Evolutionary conservation across 2,113 vertebrate genomes (phyloP).

Genomic region (Spea multiplicata): DNA sequence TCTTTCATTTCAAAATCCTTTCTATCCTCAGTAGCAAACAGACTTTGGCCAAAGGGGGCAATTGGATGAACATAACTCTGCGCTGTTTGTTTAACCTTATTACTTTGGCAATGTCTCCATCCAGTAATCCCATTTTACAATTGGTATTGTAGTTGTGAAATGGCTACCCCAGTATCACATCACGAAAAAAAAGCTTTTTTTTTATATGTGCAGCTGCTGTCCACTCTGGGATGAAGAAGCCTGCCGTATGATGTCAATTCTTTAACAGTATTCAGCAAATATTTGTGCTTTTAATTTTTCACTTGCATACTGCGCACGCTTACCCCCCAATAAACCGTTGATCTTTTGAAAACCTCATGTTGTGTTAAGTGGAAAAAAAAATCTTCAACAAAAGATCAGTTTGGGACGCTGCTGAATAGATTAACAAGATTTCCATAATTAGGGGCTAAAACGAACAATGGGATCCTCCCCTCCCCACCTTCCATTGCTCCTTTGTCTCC

Average conservation of each 20-base stretch:
- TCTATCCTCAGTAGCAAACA: background rate
- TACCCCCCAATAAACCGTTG: conserved; percentile 17
- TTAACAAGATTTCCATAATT: conserved; percentile 99
- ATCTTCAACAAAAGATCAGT: conserved; percentile 66
- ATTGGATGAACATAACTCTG: conserved; percentile 15
- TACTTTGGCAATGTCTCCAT: conserved; percentile 6
- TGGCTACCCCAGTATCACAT: conserved; percentile 8
- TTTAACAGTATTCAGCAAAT: conserved; percentile 22
- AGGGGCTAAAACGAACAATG: conserved; percentile 82
- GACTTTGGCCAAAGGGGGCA: background rate
- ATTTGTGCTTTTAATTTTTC: conserved; percentile 39
- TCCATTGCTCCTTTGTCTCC: conserved; percentile 81
- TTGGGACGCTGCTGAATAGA: conserved; percentile 79
- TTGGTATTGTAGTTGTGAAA: conserved; percentile 30
- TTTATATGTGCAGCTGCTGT: conserved; percentile 13
- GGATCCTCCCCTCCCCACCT: conserved; percentile 74
- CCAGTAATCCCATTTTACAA: conserved; percentile 34
- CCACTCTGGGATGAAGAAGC: background rate
- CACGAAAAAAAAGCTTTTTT: background rate
- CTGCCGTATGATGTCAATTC: background rate
- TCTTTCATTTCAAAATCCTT: no score
- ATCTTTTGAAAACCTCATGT: conserved; percentile 49
- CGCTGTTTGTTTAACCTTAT: conserved; percentile 34
- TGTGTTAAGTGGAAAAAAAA: conserved; percentile 49
- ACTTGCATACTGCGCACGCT: conserved; percentile 14